These are phyloP conservation scores for Mormyrus iriodes DNA, from an alignment of 2,113 vertebrate species.

Conservation along the genomic window DNA sequence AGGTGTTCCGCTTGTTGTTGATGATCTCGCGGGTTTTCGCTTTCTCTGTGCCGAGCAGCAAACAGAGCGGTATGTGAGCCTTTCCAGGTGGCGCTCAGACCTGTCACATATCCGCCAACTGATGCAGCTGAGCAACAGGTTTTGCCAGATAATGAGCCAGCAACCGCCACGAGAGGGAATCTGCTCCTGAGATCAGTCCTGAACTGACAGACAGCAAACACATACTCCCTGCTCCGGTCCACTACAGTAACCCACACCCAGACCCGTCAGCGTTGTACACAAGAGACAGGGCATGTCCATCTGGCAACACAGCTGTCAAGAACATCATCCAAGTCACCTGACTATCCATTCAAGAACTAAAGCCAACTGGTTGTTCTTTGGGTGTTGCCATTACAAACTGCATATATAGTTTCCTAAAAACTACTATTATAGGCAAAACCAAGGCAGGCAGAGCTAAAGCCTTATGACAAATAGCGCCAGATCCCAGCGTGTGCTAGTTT, in stretches of 20 bases:
- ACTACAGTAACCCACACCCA: neutral
- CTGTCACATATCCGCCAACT: neutral
- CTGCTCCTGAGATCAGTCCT: neutral
- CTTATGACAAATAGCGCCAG: neutral
- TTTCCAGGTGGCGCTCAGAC: neutral
- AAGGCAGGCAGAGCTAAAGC: neutral
- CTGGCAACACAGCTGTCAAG: neutral
- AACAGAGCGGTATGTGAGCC: neutral
- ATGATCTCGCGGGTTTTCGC: conserved; percentile 71
- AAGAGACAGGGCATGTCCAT: neutral
- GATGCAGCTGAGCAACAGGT: neutral
- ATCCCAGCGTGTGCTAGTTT: neutral
- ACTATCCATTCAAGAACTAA: neutral
- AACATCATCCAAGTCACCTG: neutral
- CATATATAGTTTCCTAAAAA: neutral
- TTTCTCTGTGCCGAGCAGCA: conserved; percentile 57
- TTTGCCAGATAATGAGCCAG: neutral
- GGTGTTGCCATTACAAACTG: neutral
- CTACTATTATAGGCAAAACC: neutral
- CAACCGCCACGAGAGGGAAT: neutral
- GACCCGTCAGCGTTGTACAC: neutral
- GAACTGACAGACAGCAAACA: neutral
- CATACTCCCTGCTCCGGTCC: neutral
- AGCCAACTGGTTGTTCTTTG: neutral
- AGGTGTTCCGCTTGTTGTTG: conserved; percentile 68